phyloP scores from a whole-genome alignment of 2,888 invertebrate genomes.

The Andrena camellia region DNA sequence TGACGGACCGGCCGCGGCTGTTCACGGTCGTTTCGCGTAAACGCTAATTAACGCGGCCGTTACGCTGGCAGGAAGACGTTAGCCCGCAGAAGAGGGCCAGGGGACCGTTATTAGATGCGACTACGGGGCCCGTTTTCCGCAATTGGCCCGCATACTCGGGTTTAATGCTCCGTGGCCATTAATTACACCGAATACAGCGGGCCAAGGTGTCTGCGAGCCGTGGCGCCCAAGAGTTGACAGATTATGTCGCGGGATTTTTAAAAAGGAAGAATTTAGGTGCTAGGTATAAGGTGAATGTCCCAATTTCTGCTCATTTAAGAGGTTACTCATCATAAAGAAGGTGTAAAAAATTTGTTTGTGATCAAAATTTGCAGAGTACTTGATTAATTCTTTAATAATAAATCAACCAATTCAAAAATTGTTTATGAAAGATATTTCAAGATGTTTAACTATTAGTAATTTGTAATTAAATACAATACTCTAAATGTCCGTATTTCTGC shows the following conservation, averaged over 20 bases:
- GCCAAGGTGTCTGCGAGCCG: conserved; percentile 12
- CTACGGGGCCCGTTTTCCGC: conserved; percentile 36
- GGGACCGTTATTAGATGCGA: conserved; percentile 60
- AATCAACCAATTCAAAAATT: no score
- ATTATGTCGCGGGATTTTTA: not conserved
- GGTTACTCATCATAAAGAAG: no score
- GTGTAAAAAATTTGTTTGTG: no score
- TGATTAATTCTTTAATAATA: no score
- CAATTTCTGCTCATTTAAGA: no score
- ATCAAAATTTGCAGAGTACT: no score
- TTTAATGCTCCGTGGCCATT: conserved; percentile 25
- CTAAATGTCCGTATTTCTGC: no score
- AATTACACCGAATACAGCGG: conserved; percentile 15
- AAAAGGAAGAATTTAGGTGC: no score
- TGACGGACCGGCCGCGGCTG: conserved; percentile 15
- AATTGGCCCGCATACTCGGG: conserved; percentile 29
- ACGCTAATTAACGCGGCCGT: conserved; percentile 69
- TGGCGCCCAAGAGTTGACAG: not conserved
- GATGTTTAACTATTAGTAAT: no score
- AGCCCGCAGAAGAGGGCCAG: conserved; percentile 19
- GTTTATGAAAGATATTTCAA: no score
- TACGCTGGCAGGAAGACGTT: conserved; percentile 42
- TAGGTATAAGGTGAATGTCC: no score
- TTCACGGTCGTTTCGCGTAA: conserved; percentile 58
- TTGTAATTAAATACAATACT: no score